Percentiles rank a stretch among this genome's conserved stretches.
These are phyloP conservation scores for Smittia sp. DNA, from an alignment of 2,888 invertebrate genomes.

Conservation along the genomic window DNA sequence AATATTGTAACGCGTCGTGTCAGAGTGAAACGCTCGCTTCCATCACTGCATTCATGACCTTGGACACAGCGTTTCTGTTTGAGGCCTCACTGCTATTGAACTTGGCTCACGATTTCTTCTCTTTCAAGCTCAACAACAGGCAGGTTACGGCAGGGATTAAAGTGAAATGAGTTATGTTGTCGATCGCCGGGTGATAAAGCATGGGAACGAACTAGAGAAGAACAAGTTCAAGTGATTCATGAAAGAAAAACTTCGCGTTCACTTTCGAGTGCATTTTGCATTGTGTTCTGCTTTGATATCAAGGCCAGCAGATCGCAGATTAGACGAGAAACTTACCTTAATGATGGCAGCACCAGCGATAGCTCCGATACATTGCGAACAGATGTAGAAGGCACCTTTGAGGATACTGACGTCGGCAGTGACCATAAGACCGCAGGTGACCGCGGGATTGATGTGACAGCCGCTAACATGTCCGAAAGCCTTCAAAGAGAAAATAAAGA, in stretches of 20 bases:
- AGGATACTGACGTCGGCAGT: slow-evolving; percentile 79
- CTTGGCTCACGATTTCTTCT: slow-evolving; percentile 19
- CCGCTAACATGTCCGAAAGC: slow-evolving; percentile 83
- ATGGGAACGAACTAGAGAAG: not conserved
- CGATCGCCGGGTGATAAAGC: not conserved
- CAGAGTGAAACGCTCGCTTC: not conserved
- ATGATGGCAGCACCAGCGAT: slow-evolving; percentile 76
- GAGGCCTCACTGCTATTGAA: slow-evolving; percentile 37
- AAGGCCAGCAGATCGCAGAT: not conserved
- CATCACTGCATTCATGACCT: slow-evolving; percentile 28
- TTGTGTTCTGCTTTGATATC: not conserved
- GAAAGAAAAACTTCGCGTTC: not conserved
- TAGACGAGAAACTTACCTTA: slow-evolving; percentile 54
- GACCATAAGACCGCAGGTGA: slow-evolving; percentile 76
- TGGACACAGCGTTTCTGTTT: slow-evolving; percentile 19
- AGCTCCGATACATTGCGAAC: slow-evolving; percentile 78
- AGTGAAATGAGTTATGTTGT: not conserved
- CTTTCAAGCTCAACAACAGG: slow-evolving; percentile 12
- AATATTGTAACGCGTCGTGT: too few species aligned
- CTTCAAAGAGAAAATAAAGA: slow-evolving; percentile 53
- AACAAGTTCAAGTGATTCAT: not conserved
- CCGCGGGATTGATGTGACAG: slow-evolving; percentile 90
- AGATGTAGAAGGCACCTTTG: slow-evolving; percentile 74
- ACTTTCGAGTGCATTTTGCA: not conserved
- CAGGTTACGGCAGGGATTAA: not conserved